Evolutionary conservation across 2,797 vertebrate species (phyloP).

Genomic region (Siniperca undulata): DNA sequence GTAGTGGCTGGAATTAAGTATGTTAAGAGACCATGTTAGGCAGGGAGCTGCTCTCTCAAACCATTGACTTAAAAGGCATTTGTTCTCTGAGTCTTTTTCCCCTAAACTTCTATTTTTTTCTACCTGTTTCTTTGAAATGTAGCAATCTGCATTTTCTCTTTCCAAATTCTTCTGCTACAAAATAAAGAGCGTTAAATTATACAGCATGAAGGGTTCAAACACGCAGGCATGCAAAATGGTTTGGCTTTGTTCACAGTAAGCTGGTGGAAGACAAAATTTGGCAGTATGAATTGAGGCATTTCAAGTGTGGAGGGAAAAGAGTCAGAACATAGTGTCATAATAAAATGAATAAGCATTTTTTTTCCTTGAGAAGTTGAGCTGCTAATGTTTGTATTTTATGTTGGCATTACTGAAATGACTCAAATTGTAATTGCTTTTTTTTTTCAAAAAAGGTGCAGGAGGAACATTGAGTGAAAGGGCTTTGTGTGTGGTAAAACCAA

Average conservation of each 20-base stretch:
- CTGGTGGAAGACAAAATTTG: slow-evolving; percentile 60
- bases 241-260: slow-evolving; percentile 68
- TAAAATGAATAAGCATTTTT: slow-evolving; percentile 86
- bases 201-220: slow-evolving; percentile 54
- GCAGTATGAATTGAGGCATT: slow-evolving; percentile 55
- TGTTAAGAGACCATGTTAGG: slow-evolving; percentile 73
- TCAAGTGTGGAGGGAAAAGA: slow-evolving; percentile 55
- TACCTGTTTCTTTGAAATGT: slow-evolving; percentile 58
- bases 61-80: slow-evolving; percentile 55
- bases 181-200: slow-evolving; percentile 57
- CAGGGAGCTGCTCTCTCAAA: slow-evolving; percentile 64
- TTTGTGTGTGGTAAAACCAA: slow-evolving; percentile 83
- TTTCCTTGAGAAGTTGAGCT: slow-evolving; percentile 84
- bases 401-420: slow-evolving; percentile 80
- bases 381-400: slow-evolving; percentile 87
- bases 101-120: slow-evolving; percentile 31
- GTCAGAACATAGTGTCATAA: slow-evolving; percentile 63
- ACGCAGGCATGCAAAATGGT: slow-evolving; percentile 55
- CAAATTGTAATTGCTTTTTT: slow-evolving; percentile 90
- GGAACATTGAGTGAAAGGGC: slow-evolving; percentile 77
- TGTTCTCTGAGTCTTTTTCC: slow-evolving; percentile 15
- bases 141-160: slow-evolving; percentile 29
- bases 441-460: slow-evolving; percentile 80
- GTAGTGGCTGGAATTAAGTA: slow-evolving; percentile 82
- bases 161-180: slow-evolving; percentile 41